phyloP scores from a whole-genome alignment of 2,797 vertebrate species.

The Denticeps clupeoides region DNA sequence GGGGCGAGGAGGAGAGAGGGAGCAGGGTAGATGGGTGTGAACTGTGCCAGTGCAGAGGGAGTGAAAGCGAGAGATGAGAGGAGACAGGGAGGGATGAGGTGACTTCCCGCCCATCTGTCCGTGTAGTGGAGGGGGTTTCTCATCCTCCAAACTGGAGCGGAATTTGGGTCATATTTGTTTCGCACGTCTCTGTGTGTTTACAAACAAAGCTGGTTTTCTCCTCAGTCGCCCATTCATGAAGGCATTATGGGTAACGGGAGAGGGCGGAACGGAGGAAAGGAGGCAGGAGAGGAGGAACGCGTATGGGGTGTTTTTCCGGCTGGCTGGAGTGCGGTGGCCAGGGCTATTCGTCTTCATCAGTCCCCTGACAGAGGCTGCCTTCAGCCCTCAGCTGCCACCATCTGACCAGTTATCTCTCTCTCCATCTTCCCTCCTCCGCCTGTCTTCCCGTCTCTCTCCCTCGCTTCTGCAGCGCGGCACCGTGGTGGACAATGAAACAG shows the following conservation, averaged over 20 bases:
- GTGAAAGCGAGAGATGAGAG: neutral
- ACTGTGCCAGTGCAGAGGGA: neutral
- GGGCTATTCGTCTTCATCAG: slow-evolving; percentile 56
- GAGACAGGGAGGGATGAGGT: neutral
- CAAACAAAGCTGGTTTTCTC: too few relatives aligned
- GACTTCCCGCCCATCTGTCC: neutral
- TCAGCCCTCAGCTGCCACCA: slow-evolving; percentile 26
- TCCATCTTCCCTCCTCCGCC: slow-evolving; percentile 7
- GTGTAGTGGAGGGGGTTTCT: too few relatives aligned
- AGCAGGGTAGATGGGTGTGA: neutral
- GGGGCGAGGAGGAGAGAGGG: neutral
- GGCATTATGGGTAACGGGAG: too few relatives aligned
- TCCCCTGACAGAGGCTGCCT: slow-evolving; percentile 36
- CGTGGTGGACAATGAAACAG: too few relatives aligned
- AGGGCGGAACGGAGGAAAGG: too few relatives aligned
- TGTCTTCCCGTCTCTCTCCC: slow-evolving; percentile 3
- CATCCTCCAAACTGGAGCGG: too few relatives aligned
- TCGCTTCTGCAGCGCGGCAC: too few relatives aligned
- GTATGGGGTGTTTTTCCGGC: slow-evolving; percentile 50
- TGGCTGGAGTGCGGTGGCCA: slow-evolving; percentile 48
- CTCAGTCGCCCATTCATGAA: too few relatives aligned
- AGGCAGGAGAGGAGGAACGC: neutral
- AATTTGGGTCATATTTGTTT: too few relatives aligned
- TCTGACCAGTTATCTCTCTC: slow-evolving; percentile 6
- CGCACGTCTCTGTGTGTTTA: too few relatives aligned